Evolutionary conservation across 2,797 vertebrate genomes (phyloP).

Genomic region (Capromys pilorides): DNA sequence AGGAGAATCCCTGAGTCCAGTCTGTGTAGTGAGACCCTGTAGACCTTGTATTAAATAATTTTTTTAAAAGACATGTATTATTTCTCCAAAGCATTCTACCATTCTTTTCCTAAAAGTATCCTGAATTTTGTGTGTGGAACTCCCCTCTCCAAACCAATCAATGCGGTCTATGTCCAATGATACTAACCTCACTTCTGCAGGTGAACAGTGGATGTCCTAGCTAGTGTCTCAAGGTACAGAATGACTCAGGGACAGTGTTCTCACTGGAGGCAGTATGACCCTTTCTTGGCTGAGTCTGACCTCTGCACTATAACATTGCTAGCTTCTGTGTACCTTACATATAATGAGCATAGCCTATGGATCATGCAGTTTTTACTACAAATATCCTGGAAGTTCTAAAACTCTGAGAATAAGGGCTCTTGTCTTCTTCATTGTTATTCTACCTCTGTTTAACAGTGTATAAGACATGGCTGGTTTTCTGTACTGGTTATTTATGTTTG

Average conservation of each 20-base stretch:
- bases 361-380: background rate
- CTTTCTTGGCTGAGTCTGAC: background rate
- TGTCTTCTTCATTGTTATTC: background rate
- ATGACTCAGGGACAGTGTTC: background rate
- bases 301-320: too few species aligned
- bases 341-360: background rate
- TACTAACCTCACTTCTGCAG: background rate
- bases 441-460: background rate
- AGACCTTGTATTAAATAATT: too few species aligned
- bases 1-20: too few species aligned
- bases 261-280: background rate
- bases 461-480: background rate
- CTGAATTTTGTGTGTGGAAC: background rate
- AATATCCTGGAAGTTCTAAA: background rate
- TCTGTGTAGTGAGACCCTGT: too few species aligned
- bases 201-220: background rate
- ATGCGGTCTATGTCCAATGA: background rate
- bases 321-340: background rate
- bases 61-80: rapidly evolving
- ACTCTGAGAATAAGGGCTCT: background rate
- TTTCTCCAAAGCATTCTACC: background rate
- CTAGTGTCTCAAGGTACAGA: background rate
- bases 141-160: background rate
- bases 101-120: background rate
- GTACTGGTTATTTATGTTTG: background rate